Evolutionary conservation across 23 tunicate genomes (phyloP).

Genomic region (Halocynthia roretzi): DNA sequence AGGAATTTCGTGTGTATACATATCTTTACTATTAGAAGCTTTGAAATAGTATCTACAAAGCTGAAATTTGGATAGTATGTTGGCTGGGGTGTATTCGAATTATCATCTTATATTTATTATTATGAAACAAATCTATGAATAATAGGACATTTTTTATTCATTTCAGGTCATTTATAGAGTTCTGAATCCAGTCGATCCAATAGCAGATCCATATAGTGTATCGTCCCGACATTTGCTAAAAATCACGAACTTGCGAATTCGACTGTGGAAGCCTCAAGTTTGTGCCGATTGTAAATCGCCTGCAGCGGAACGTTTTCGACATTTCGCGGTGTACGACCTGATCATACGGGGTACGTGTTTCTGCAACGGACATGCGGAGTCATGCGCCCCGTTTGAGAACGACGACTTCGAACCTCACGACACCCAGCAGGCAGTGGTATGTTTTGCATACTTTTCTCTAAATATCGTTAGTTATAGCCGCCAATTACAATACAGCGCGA

Average conservation of each 20-base stretch:
- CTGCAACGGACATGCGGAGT: constrained; percentile 75
- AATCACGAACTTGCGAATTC: constrained; percentile 74
- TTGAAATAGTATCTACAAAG: no score
- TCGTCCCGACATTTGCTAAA: constrained; percentile 58
- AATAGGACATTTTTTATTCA: background rate
- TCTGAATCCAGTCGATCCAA: constrained; percentile 39
- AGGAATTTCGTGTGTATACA: no score
- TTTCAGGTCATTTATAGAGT: constrained; percentile 57
- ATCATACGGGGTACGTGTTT: constrained; percentile 70
- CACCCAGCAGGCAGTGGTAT: constrained; percentile 41
- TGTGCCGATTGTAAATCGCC: constrained; percentile 25
- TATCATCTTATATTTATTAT: no score
- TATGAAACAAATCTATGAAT: background rate
- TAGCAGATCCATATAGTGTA: constrained; percentile 63
- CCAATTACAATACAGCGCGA: no score
- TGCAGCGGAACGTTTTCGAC: constrained; percentile 7
- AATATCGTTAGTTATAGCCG: no score
- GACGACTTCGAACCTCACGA: constrained; percentile 45
- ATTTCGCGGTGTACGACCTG: constrained; percentile 59
- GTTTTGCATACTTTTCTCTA: background rate
- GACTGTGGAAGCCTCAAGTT: constrained; percentile 63
- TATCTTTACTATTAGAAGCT: no score
- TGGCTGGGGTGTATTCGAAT: no score
- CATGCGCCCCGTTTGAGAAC: constrained; percentile 40
- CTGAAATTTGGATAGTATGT: no score